Base-by-base conservation (phyloP, 2,113 vertebrate genomes). In the Scophthalmus maximus region DNA sequence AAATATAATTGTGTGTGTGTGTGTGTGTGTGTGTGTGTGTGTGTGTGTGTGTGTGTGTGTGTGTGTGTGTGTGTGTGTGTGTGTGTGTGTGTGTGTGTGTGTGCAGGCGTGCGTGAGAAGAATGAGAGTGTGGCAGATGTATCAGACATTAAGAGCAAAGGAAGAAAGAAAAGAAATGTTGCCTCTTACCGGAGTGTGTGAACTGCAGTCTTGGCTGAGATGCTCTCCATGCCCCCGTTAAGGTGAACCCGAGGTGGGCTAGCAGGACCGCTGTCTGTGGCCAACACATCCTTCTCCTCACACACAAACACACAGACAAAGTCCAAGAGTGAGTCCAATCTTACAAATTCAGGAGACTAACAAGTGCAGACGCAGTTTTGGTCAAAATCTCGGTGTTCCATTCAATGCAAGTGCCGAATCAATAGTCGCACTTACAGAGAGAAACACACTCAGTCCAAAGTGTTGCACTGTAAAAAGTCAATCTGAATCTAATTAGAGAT, bases 181-280 rank as follows among this genome's bases (percentile, higher is more conserved):
- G 66, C 4, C 18, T 76, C 89, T 87, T 90, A 93, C 92, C 92
- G 8, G 92, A 77, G 76, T 91, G 83, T 14, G 86, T 91, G 86
- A 93, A 90, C 88, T 92, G 92, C 47, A 93, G 86, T 38, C 92
- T 84, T 40, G 92, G 92, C 26, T 93, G 92, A 75, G 89, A 92
- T 52, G 92, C 83, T 87, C 89, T 90, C 92, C 91, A 92, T 4
- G 92, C 91, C 38, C 80, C 84, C 0, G 83, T 84, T 22, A 88
- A 59, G 70, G 57, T 76, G 69, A 66, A n/a, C 57, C 67, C 83
- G 18, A 93, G 62, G 74, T 78, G 84, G 84, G 65, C 70, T 0
- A 90, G 50, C 59, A 93, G 73, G 53, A 90, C 78, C 20, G 57
- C 60, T 15, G 78, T 83, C 61, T 85, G 70, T 18, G 76, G 79